These are phyloP conservation scores for Pseudomyrmex gracilis DNA, from an alignment of 1,140 invertebrate species.

Conservation along the genomic window DNA sequence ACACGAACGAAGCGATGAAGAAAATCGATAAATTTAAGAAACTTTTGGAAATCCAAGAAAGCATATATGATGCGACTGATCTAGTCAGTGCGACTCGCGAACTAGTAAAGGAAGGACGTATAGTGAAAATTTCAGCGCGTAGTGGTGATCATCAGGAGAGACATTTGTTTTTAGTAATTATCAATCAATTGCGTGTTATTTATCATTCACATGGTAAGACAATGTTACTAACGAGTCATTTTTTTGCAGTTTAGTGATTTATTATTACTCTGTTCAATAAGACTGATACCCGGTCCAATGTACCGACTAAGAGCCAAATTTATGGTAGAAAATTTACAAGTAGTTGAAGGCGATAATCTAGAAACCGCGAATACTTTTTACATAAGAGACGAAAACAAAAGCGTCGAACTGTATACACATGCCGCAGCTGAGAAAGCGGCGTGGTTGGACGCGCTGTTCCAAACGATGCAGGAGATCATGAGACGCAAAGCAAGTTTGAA, in stretches of 20 bases:
- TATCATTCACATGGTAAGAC: neutral
- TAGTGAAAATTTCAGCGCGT: constrained; percentile 89
- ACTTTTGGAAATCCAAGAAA: constrained; percentile 84
- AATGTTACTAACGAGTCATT: constrained; percentile 62
- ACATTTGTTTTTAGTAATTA: constrained; percentile 90
- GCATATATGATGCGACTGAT: constrained; percentile 87
- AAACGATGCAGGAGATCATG: constrained; percentile 88
- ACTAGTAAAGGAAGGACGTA: constrained; percentile 90
- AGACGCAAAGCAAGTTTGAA: constrained; percentile 86
- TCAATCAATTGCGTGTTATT: constrained; percentile 19
- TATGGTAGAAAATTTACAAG: constrained; percentile 88
- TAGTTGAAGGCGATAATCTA: constrained; percentile 88
- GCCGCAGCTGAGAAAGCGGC: constrained; percentile 87
- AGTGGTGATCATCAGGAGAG: constrained; percentile 88
- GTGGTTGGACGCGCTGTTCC: constrained; percentile 89
- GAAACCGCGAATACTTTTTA: constrained; percentile 89
- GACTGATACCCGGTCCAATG: constrained; percentile 87
- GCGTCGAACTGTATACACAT: constrained; percentile 82
- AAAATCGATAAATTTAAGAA: constrained; percentile 85
- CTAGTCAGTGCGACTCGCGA: constrained; percentile 90
- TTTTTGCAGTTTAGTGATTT: constrained; percentile 89
- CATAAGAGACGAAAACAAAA: constrained; percentile 88
- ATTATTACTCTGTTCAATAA: constrained; percentile 87
- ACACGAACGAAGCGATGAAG: constrained; percentile 91
- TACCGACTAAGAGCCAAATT: constrained; percentile 85